Percentiles rank a stretch among this genome's conserved stretches.
Evolutionary conservation across 2,888 invertebrate genomes (phyloP).

Genomic region (Clostera curtula): DNA sequence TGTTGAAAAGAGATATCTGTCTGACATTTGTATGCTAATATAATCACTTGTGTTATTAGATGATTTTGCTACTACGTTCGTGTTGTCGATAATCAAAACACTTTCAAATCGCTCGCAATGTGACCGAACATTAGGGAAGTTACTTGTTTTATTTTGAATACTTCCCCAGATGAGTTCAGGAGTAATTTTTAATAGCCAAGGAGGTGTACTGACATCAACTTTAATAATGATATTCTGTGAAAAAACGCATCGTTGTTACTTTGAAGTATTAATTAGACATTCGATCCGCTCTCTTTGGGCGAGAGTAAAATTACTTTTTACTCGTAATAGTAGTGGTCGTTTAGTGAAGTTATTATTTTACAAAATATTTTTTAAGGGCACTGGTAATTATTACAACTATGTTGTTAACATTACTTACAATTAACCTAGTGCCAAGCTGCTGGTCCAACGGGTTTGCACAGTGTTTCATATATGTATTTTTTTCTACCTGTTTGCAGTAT

Average conservation of each 20-base stretch:
- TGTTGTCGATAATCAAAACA: too few species aligned
- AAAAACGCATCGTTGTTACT: constrained; percentile 35
- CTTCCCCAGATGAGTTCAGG: constrained; percentile 33
- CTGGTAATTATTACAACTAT: constrained; percentile 2
- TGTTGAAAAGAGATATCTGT: too few species aligned
- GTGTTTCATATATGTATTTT: too few species aligned
- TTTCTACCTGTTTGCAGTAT: too few species aligned
- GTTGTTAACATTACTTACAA: constrained; percentile 5
- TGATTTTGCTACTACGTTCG: too few species aligned
- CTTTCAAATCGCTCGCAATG: constrained; percentile 9
- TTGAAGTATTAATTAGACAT: constrained; percentile 57
- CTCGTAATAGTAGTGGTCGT: constrained; percentile 6
- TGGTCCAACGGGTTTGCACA: too few species aligned
- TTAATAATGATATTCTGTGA: constrained; percentile 34
- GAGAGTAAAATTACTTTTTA: constrained; percentile 18
- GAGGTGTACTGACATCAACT: constrained; percentile 29
- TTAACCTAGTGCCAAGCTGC: constrained; percentile 4
- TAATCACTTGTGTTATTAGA: neutral
- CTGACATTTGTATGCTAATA: too few species aligned
- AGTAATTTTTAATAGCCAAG: constrained; percentile 37
- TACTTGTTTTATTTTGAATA: constrained; percentile 49
- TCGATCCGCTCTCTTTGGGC: constrained; percentile 46
- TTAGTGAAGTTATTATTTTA: constrained; percentile 10
- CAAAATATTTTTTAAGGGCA: constrained; percentile 1
- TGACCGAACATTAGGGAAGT: constrained; percentile 17